A percentile compares a stretch with the other conserved stretches of the same genome.
Conservation (phyloP, 2,113 vertebrate genomes). For the Chascanopsetta lugubris region DNA sequence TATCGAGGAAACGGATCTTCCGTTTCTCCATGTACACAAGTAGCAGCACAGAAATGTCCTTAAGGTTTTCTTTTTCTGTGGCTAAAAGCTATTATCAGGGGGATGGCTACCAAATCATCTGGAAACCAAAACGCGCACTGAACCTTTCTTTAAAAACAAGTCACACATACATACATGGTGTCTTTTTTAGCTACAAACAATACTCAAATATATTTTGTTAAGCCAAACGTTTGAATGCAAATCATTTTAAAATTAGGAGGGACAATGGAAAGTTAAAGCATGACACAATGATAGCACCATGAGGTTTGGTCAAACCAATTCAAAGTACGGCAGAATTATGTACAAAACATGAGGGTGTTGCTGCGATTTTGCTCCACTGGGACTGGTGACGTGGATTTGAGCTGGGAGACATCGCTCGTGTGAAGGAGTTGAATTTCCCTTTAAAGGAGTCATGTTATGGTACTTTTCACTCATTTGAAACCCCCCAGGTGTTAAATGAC, state of each 20-base stretch:
- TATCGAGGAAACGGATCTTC: constrained; percentile 52
- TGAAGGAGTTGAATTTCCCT: constrained; percentile 33
- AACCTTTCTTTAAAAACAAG: constrained; percentile 30
- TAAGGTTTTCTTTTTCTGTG: constrained; percentile 32
- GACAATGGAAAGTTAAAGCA: constrained; percentile 31
- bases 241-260: constrained; percentile 42
- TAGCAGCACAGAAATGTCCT: constrained; percentile 75
- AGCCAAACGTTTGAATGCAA: constrained; percentile 51
- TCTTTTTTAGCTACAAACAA: constrained; percentile 66
- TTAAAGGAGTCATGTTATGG: too few relatives aligned
- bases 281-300: constrained; percentile 73
- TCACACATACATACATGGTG: constrained; percentile 42
- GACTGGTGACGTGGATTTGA: constrained; percentile 79
- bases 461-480: too few relatives aligned
- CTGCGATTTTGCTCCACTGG: constrained; percentile 62
- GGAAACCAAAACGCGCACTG: constrained; percentile 21
- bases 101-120: constrained; percentile 32
- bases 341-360: constrained; percentile 53
- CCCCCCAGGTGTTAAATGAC: too few relatives aligned
- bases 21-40: constrained; percentile 56
- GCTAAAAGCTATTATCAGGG: constrained; percentile 44
- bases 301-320: constrained; percentile 60
- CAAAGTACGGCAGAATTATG: constrained; percentile 65
- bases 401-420: constrained; percentile 72
- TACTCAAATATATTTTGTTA: constrained; percentile 54